phyloP scores from a whole-genome alignment of 2,797 vertebrate genomes.

The Cynopterus sphinx region DNA sequence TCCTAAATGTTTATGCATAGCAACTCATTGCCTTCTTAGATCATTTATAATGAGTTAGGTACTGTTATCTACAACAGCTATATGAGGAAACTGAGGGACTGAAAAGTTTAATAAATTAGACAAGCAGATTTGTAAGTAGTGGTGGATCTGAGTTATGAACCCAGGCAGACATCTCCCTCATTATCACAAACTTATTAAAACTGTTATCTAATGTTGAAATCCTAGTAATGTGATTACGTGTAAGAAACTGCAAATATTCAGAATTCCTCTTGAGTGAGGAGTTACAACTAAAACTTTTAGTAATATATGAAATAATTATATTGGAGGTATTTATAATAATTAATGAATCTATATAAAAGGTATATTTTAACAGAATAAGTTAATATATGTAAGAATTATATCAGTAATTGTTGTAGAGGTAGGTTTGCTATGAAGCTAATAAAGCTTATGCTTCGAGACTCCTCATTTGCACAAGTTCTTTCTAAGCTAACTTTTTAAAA shows the following conservation, averaged over 20 bases:
- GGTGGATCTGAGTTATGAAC: neutral
- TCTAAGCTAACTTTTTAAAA: constrained; percentile 8
- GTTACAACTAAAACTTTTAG: neutral
- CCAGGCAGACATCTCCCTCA: neutral
- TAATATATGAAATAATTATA: neutral
- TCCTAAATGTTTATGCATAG: neutral
- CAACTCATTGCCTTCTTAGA: neutral
- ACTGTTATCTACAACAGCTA: neutral
- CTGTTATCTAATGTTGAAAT: neutral
- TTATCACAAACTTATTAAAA: neutral
- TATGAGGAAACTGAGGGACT: neutral
- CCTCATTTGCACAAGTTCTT: neutral
- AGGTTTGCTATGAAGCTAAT: neutral
- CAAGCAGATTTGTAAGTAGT: neutral
- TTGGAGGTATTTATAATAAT: neutral
- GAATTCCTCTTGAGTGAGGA: neutral
- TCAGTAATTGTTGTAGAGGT: neutral
- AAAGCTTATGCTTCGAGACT: neutral
- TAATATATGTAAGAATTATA: neutral
- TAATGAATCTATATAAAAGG: neutral
- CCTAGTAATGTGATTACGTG: neutral
- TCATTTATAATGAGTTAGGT: neutral
- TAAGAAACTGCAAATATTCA: neutral
- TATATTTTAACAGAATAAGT: constrained; percentile 26
- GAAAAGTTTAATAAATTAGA: neutral